A percentile compares a stretch with the other conserved stretches of the same genome.
Conservation (phyloP, 1,140 invertebrate species). For the Saccostrea glomerata region DNA sequence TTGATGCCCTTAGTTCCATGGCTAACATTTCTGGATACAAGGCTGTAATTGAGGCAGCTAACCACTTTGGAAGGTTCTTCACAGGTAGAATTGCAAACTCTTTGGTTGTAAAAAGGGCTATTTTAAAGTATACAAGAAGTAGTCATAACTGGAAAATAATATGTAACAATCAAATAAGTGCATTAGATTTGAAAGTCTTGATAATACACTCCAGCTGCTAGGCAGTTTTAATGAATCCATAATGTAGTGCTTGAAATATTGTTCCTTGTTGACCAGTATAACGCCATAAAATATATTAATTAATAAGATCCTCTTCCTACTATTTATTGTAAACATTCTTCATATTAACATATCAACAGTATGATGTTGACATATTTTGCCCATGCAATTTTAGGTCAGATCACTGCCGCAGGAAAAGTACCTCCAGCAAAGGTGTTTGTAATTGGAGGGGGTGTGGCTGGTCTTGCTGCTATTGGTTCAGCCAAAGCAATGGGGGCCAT, state of each 20-base stretch:
- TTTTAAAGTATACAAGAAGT: too few relatives aligned
- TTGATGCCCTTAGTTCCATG: conserved; percentile 95
- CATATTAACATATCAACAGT: background rate
- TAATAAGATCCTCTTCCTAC: too few relatives aligned
- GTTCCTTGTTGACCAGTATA: too few relatives aligned
- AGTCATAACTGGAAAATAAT: too few relatives aligned
- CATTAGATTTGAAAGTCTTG: too few relatives aligned
- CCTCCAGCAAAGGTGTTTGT: conserved; percentile 92
- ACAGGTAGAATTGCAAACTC: conserved; percentile 81
- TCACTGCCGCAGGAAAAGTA: conserved; percentile 91
- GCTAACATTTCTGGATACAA: conserved; percentile 94
- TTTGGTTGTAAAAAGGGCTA: background rate
- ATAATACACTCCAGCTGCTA: too few relatives aligned
- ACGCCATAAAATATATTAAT: too few relatives aligned
- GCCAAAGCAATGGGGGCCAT: conserved; percentile 94
- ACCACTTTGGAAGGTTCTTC: conserved; percentile 93
- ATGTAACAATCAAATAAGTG: too few relatives aligned
- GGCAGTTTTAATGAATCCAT: too few relatives aligned
- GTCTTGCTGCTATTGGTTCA: conserved; percentile 90
- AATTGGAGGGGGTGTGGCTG: conserved; percentile 93
- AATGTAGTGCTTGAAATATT: too few relatives aligned
- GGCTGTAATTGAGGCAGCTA: conserved; percentile 93
- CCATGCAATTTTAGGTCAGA: conserved; percentile 84
- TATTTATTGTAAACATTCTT: background rate
- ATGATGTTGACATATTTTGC: background rate